Conservation (phyloP, 2,888 invertebrate species). For the Oasisia sp. region DNA sequence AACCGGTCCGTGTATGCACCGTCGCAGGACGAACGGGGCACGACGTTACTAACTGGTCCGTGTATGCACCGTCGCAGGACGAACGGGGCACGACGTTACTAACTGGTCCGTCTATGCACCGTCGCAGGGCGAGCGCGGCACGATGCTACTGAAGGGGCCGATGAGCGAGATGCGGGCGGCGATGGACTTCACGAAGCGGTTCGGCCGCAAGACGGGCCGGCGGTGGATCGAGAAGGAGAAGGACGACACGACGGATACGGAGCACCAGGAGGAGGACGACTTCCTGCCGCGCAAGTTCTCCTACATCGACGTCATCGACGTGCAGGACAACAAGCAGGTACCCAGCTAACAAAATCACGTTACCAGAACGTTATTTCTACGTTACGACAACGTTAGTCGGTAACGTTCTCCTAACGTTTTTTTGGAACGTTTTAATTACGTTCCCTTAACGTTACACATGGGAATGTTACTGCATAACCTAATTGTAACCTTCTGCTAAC, state of each 20-base stretch:
- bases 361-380: no score
- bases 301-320: background rate
- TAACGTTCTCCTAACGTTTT: no score
- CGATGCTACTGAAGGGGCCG: slow-evolving; percentile 12
- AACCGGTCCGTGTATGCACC: no score
- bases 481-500: no score
- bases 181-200: slow-evolving; percentile 5
- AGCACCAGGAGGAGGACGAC: background rate
- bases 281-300: slow-evolving; percentile 3
- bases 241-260: background rate
- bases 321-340: background rate
- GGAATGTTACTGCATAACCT: no score
- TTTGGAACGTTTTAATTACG: no score
- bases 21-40: no score
- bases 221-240: background rate
- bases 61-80: no score
- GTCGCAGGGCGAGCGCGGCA: background rate
- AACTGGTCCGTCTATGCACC: background rate
- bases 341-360: no score
- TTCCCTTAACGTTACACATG: no score
- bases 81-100: background rate
- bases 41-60: no score
- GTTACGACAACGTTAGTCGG: no score
- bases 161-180: slow-evolving; percentile 12
- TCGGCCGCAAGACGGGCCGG: background rate